Evolutionary conservation across 2,797 vertebrate species (phyloP).

Genomic region (Pteronotus mesoamericanus): DNA sequence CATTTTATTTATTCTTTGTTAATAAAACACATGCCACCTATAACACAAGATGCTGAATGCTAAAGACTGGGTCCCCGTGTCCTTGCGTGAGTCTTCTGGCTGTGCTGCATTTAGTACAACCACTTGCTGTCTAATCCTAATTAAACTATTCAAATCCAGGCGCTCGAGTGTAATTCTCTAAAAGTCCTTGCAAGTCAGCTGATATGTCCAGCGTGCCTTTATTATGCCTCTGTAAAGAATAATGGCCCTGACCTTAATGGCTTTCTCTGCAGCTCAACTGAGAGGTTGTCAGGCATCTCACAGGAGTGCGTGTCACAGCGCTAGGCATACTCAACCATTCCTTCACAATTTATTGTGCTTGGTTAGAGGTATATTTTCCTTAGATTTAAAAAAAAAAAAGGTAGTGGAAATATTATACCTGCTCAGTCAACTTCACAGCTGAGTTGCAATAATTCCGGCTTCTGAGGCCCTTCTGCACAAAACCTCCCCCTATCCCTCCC

Average conservation of each 20-base stretch:
- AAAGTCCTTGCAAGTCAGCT: background rate
- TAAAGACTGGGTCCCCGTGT: background rate
- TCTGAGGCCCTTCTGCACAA: background rate
- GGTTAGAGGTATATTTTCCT: background rate
- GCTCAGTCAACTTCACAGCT: background rate
- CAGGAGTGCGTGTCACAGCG: fast-evolving
- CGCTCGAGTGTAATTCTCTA: background rate
- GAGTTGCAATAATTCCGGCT: background rate
- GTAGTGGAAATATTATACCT: background rate
- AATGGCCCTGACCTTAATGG: fast-evolving
- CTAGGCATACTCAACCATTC: fast-evolving
- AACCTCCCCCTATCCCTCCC: background rate
- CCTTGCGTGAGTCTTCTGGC: background rate
- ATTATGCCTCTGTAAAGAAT: background rate
- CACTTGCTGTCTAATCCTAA: background rate
- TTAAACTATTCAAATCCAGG: background rate
- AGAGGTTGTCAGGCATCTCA: background rate
- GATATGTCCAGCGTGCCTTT: background rate
- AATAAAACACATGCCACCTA: background rate
- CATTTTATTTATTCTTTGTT: conserved; percentile 23
- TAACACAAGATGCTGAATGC: fast-evolving
- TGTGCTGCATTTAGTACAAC: background rate
- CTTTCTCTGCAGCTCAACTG: background rate
- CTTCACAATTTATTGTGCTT: background rate
- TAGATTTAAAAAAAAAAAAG: background rate